A percentile compares a stretch with the other conserved stretches of the same genome.
Evolutionary conservation across 1,140 invertebrate species (phyloP).

Genomic region (Bombus vancouverensis): DNA sequence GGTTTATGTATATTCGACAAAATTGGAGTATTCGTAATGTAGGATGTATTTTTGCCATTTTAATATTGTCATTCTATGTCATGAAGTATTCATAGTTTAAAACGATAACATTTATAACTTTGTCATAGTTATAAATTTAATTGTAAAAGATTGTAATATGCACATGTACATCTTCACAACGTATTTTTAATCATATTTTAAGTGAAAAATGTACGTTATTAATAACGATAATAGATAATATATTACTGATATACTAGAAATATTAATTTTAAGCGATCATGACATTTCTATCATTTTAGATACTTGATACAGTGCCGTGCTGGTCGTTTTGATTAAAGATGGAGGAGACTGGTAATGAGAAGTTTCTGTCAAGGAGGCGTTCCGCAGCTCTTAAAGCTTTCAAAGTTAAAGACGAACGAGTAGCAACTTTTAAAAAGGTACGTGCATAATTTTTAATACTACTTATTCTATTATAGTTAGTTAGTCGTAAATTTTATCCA

Average conservation of each 20-base stretch:
- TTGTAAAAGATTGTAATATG: background rate
- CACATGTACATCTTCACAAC: background rate
- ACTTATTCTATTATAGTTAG: background rate
- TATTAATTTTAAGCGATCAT: background rate
- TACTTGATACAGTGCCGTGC: slow-evolving; percentile 33
- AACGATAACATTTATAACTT: background rate
- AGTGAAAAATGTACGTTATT: background rate
- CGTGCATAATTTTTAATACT: slow-evolving; percentile 23
- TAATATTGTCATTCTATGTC: background rate
- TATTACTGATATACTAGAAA: background rate
- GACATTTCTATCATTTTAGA: slow-evolving; percentile 23
- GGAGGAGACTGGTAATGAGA: slow-evolving; percentile 79
- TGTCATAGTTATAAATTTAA: background rate
- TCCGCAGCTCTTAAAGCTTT: slow-evolving; percentile 80
- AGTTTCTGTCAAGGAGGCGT: slow-evolving; percentile 81
- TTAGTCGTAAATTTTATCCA: background rate
- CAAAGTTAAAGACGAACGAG: slow-evolving; percentile 82
- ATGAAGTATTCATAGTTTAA: background rate
- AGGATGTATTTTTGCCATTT: background rate
- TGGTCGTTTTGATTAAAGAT: slow-evolving; percentile 78
- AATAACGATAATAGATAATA: background rate
- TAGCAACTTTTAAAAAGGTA: slow-evolving; percentile 83
- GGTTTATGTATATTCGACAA: background rate
- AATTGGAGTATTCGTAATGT: background rate
- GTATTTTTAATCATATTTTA: background rate